phyloP scores from a whole-genome alignment of 1,140 invertebrate species.

The Bombus sylvicola region DNA sequence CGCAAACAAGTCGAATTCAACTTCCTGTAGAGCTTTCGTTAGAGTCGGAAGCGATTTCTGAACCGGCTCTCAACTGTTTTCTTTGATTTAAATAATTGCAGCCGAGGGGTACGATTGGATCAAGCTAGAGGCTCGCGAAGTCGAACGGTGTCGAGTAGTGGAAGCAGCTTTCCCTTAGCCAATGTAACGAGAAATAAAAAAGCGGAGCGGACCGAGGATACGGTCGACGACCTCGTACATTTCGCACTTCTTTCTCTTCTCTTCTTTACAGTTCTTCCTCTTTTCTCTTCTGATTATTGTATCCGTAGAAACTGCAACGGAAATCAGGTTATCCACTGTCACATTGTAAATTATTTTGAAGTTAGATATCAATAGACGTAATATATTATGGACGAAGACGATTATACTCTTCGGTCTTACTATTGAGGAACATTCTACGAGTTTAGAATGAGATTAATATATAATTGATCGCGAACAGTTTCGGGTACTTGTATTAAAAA shows the following conservation, averaged over 20 bases:
- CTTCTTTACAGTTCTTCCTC: neutral
- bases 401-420: neutral
- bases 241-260: slow-evolving; percentile 10
- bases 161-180: neutral
- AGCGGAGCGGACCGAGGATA: slow-evolving; percentile 20
- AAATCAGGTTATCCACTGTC: slow-evolving; percentile 1
- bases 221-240: slow-evolving; percentile 46
- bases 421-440: neutral
- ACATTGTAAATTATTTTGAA: slow-evolving; percentile 18
- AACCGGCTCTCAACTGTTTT: neutral
- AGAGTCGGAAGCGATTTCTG: neutral
- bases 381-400: neutral
- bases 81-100: slow-evolving; percentile 41
- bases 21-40: neutral
- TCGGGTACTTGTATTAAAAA: neutral
- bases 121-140: neutral
- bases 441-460: no score
- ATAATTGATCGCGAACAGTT: neutral
- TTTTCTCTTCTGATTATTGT: neutral
- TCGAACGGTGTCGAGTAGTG: slow-evolving; percentile 18
- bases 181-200: slow-evolving; percentile 38
- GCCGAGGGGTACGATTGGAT: slow-evolving; percentile 27
- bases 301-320: neutral
- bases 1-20: neutral
- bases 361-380: neutral